Conservation (phyloP, 92 coral and sea anemone species). For the Actinostola sp. region DNA sequence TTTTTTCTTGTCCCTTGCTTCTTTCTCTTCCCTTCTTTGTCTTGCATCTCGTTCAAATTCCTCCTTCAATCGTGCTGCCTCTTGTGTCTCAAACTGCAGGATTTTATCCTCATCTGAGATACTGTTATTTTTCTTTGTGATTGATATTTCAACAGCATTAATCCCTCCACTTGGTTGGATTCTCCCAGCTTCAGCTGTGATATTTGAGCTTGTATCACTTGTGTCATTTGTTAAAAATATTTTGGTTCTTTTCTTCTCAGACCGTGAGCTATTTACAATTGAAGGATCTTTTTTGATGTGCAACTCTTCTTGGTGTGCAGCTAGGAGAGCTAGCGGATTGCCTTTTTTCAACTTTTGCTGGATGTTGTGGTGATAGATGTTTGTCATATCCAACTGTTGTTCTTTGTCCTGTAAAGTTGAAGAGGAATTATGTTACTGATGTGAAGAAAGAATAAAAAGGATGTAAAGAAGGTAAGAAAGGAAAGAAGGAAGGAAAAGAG, state of each 20-base stretch:
- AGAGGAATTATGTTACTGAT: not conserved
- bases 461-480: not conserved
- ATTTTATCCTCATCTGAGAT: slow-evolving; percentile 11
- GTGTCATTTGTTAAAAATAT: slow-evolving; percentile 69
- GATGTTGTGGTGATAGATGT: slow-evolving; percentile 87
- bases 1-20: slow-evolving; percentile 41
- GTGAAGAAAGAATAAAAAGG: not conserved
- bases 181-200: slow-evolving; percentile 35
- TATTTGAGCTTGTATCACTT: slow-evolving; percentile 66
- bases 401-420: slow-evolving; percentile 73
- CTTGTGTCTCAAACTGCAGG: slow-evolving; percentile 15
- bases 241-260: slow-evolving; percentile 51
- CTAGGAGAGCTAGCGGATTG: slow-evolving; percentile 65
- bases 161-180: not conserved
- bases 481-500: too few relatives aligned
- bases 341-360: slow-evolving; percentile 68
- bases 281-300: slow-evolving; percentile 22
- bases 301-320: slow-evolving; percentile 21
- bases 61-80: slow-evolving; percentile 24
- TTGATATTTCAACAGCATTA: not conserved
- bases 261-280: not conserved
- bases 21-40: slow-evolving; percentile 29
- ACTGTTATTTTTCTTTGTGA: not conserved
- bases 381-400: slow-evolving; percentile 77
- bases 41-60: slow-evolving; percentile 16